Conservation (phyloP, 2,797 vertebrate genomes). For the Halcyon badia region DNA sequence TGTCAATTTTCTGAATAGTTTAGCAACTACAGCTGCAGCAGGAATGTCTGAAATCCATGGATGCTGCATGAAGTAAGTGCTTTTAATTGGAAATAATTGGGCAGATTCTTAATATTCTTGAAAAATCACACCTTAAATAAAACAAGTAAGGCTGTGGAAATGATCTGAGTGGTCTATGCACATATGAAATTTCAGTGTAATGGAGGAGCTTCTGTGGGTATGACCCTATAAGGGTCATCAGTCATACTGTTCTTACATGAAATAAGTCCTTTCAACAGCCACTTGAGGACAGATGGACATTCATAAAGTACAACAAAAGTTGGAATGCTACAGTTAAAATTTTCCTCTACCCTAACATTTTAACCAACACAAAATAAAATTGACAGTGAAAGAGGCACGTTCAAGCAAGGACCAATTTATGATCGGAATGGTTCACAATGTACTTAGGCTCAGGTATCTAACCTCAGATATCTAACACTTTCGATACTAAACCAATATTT, state of each 20-base stretch:
- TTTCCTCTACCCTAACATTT: neutral
- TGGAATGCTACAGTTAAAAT: neutral
- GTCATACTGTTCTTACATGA: neutral
- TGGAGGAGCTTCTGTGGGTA: neutral
- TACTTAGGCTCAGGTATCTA: neutral
- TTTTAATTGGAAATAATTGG: neutral
- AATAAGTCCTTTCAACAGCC: neutral
- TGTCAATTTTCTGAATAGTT: neutral
- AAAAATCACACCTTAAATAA: neutral
- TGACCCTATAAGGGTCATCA: neutral
- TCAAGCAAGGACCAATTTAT: neutral
- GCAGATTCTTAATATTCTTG: neutral
- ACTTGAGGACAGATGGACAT: neutral
- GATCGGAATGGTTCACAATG: neutral
- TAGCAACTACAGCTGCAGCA: neutral
- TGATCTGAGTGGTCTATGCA: neutral
- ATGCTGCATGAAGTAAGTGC: neutral
- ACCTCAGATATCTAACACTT: neutral
- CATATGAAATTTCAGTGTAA: neutral
- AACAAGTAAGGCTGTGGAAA: neutral
- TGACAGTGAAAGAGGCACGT: neutral
- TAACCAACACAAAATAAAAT: neutral
- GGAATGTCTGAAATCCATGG: neutral
- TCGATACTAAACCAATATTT: neutral
- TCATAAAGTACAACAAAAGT: neutral